Evolutionary conservation across 2,888 invertebrate genomes (phyloP), one percentile per base, ranked within the genome.

Genomic region (Thyatira batis): DNA sequence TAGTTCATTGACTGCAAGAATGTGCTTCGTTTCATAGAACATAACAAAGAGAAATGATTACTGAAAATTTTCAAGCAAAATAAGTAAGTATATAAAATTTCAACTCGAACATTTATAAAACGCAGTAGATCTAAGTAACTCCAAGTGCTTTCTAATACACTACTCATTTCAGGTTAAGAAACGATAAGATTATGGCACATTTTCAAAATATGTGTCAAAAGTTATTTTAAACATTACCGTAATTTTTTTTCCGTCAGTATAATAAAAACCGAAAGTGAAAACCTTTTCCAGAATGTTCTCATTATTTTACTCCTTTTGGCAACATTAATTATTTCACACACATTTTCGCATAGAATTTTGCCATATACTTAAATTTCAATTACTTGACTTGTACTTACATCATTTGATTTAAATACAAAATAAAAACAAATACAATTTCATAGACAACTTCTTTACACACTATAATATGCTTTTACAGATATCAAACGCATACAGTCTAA

Each of bases 391-490:
- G 13, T 13, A 30, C n/a, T 11, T 33, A 11, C 13, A 39, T 39
- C 17, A 6, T 17, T 3, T 13, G 13, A 2, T 33, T 13, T 13
- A 13, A 33, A 5, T 39, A 39, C 39, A 17, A 17, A 17, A 17
- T 8, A 39, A 8, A 39, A 39, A 39, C 39, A 33, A 33, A 11
- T 13, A 33, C n/a, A n/a, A 1, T 33, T 33, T n/a, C n/a, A n/a
- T 17, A 17, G 39, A 8, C n/a, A 39, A 39, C 33, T 65, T 52
- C 28, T 27, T 33, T 60, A 50, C 60, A 67, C 74, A 87, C 80
- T 71, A 69, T 76, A 83, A 85, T 82, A 66, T 85, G 70, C 77
- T 87, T 89, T 79, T 85, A 87, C 91, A 91, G 90, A 89, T 90
- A 50, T 64, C 64, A 85, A 82, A 80, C 83, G 85, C 75, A 85